Conservation (phyloP, 2,888 invertebrate species). For the Adelognathus sp. region DNA sequence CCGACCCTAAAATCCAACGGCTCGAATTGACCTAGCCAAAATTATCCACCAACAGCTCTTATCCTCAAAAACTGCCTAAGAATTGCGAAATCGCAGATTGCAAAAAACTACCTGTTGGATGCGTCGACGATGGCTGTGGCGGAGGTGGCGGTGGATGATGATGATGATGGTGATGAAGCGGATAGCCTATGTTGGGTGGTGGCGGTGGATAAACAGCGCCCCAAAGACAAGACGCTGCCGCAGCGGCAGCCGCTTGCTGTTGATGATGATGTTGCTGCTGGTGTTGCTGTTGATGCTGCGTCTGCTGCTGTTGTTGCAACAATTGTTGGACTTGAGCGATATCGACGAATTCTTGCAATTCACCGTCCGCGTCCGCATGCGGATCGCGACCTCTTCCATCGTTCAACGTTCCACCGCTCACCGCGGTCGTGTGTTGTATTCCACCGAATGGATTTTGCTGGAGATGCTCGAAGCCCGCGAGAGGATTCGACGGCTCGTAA, state of each 20-base stretch:
- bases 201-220: constrained; percentile 76
- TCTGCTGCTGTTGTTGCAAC: constrained; percentile 84
- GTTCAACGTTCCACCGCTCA: too few species aligned
- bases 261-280: constrained; percentile 67
- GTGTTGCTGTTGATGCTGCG: constrained; percentile 80
- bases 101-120: constrained; percentile 72
- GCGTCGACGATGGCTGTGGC: constrained; percentile 63
- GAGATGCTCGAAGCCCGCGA: constrained; percentile 79
- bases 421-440: constrained; percentile 64
- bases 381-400: constrained; percentile 72
- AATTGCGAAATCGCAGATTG: neutral
- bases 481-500: constrained; percentile 77
- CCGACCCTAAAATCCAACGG: too few species aligned
- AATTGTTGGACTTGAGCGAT: constrained; percentile 91
- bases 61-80: too few species aligned
- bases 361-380: constrained; percentile 76
- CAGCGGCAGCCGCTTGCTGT: constrained; percentile 65
- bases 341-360: constrained; percentile 88
- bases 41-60: too few species aligned
- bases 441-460: constrained; percentile 74
- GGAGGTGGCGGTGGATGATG: constrained; percentile 68
- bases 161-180: constrained; percentile 74
- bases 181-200: constrained; percentile 72
- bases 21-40: too few species aligned
- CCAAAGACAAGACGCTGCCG: constrained; percentile 69